Evolutionary conservation across 2,113 vertebrate species (phyloP).

Genomic region (Clinocottus analis): DNA sequence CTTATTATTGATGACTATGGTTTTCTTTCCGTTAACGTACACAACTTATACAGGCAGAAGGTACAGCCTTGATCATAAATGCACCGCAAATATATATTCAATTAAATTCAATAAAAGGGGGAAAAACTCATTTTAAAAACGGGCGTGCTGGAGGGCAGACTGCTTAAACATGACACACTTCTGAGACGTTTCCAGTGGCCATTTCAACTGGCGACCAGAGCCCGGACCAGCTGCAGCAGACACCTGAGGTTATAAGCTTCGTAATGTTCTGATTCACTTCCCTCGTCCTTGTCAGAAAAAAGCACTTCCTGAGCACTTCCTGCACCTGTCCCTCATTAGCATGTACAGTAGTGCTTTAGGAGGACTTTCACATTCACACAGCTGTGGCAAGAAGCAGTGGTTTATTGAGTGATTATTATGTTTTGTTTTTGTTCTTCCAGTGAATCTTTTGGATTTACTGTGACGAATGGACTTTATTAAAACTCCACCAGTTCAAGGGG

Average conservation of each 20-base stretch:
- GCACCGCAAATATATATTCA: not conserved
- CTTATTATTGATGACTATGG: too few species aligned
- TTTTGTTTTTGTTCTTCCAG: not conserved
- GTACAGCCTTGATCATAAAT: not conserved
- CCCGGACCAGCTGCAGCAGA: not conserved
- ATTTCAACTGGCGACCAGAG: not conserved
- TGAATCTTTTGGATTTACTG: not conserved
- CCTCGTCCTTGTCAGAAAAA: conserved; percentile 5
- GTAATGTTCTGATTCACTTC: conserved; percentile 9
- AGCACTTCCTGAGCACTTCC: conserved; percentile 1
- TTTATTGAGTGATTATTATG: not conserved
- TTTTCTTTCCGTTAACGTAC: not conserved
- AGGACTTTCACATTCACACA: conserved; percentile 6
- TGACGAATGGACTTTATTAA: not conserved
- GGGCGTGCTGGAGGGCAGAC: not conserved
- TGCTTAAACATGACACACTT: not conserved
- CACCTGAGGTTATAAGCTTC: not conserved
- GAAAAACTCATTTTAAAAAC: not conserved
- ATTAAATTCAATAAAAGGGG: not conserved
- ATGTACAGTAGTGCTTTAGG: not conserved
- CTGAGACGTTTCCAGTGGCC: not conserved
- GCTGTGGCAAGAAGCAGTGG: conserved; percentile 1
- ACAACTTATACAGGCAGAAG: too few species aligned
- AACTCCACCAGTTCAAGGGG: not conserved
- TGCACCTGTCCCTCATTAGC: conserved; percentile 30